Evolutionary conservation across 2,888 invertebrate species (phyloP).

Genomic region (Xanthorhoe spadicearia): DNA sequence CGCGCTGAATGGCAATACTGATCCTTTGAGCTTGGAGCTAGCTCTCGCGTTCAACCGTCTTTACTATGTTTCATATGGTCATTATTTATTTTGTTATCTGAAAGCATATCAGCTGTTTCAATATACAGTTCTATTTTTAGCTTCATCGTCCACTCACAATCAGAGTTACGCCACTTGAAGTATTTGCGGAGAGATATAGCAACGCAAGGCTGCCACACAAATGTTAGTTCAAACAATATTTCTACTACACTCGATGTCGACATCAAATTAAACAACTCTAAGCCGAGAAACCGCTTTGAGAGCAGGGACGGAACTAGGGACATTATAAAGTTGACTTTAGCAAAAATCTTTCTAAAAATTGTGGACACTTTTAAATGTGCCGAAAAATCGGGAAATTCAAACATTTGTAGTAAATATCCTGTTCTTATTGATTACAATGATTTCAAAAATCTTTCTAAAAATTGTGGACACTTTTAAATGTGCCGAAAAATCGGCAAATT

Average conservation of each 20-base stretch:
- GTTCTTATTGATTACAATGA: too few relatives aligned
- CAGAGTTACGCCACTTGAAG: slow-evolving; percentile 56
- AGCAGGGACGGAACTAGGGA: slow-evolving; percentile 17
- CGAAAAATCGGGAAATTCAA: too few relatives aligned
- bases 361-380: too few relatives aligned
- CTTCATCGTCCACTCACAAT: slow-evolving; percentile 30
- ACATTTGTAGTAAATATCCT: too few relatives aligned
- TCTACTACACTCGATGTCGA: slow-evolving; percentile 78
- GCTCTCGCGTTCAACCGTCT: neutral
- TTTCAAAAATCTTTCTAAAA: too few relatives aligned
- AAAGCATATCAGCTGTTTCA: slow-evolving; percentile 19
- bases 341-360: too few relatives aligned
- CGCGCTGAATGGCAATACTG: too few relatives aligned
- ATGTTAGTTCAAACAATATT: slow-evolving; percentile 80
- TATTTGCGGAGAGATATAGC: slow-evolving; percentile 63
- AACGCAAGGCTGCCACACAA: slow-evolving; percentile 66
- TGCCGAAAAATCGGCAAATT: too few relatives aligned
- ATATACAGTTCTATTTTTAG: slow-evolving; percentile 33
- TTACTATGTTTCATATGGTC: neutral
- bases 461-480: too few relatives aligned
- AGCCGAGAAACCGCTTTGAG: slow-evolving; percentile 48
- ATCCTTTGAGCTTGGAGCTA: too few relatives aligned
- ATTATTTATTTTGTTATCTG: slow-evolving; percentile 16
- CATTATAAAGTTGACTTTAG: neutral
- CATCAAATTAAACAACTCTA: slow-evolving; percentile 79